These are phyloP conservation scores for Cydia amplana DNA, from an alignment of 1,140 invertebrate genomes.

Conservation along the genomic window DNA sequence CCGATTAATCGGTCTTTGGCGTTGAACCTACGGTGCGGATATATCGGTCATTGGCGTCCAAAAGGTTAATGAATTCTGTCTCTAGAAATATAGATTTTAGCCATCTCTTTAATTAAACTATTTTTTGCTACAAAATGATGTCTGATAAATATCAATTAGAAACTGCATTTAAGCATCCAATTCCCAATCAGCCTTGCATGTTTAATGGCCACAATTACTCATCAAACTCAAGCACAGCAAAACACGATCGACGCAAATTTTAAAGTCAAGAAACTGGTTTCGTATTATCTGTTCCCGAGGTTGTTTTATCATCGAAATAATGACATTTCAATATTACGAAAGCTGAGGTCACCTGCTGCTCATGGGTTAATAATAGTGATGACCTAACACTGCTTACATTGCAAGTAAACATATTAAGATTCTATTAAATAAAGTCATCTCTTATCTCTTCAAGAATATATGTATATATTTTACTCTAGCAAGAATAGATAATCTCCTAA, in stretches of 20 bases:
- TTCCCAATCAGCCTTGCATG: not conserved
- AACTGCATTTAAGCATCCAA: not conserved
- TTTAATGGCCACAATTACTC: slow-evolving; percentile 15
- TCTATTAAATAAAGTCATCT: slow-evolving; percentile 9
- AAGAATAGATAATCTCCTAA: slow-evolving; percentile 23
- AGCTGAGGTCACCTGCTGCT: slow-evolving; percentile 47
- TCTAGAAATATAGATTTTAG: too few species aligned
- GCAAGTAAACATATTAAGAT: slow-evolving; percentile 38
- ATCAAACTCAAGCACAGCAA: not conserved
- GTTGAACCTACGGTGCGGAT: too few species aligned
- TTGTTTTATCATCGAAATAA: slow-evolving; percentile 37
- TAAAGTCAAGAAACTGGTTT: slow-evolving; percentile 44
- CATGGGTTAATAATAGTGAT: slow-evolving; percentile 49
- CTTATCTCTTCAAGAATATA: slow-evolving; percentile 18
- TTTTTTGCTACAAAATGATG: not conserved
- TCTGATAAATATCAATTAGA: slow-evolving; percentile 19
- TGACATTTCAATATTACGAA: slow-evolving; percentile 41
- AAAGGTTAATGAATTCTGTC: too few species aligned
- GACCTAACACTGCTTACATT: slow-evolving; percentile 42
- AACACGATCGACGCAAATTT: slow-evolving; percentile 30
- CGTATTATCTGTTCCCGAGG: slow-evolving; percentile 38
- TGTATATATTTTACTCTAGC: not conserved
- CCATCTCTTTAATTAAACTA: too few species aligned
- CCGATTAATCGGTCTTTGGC: too few species aligned
- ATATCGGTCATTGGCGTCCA: too few species aligned